Percentiles rank a stretch among this genome's conserved stretches.
These are phyloP conservation scores for Sinocyclocheilus rhinocerous DNA, from an alignment of 2,113 vertebrate species.

Conservation along the genomic window DNA sequence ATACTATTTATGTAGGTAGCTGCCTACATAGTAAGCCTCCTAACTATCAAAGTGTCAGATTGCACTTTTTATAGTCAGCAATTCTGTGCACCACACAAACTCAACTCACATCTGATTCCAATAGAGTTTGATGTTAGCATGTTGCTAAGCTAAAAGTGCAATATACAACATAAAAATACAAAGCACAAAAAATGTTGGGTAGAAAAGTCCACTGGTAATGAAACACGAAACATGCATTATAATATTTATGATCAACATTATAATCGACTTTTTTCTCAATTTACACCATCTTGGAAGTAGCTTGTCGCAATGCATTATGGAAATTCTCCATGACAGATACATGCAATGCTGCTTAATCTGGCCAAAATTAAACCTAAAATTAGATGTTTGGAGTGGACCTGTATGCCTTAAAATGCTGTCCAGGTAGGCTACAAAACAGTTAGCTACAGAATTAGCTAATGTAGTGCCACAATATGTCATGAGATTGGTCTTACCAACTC, in stretches of 20 bases:
- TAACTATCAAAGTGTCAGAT: not conserved
- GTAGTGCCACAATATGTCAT: not conserved
- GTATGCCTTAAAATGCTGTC: not conserved
- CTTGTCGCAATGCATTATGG: not conserved
- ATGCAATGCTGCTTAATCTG: not conserved
- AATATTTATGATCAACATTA: not conserved
- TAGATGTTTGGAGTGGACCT: not conserved
- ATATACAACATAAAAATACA: not conserved
- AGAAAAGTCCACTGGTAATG: not conserved
- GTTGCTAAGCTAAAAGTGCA: not conserved
- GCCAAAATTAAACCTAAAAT: not conserved
- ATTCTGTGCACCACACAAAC: not conserved
- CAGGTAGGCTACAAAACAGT: not conserved
- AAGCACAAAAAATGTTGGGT: not conserved
- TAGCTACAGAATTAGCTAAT: not conserved
- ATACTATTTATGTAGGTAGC: not conserved
- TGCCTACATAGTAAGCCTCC: not conserved
- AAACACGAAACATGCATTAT: not conserved
- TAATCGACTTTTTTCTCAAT: not conserved
- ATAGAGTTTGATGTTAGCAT: not conserved
- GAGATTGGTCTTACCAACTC: slow-evolving; percentile 65
- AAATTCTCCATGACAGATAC: not conserved
- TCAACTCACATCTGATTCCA: not conserved
- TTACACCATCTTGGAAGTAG: not conserved
- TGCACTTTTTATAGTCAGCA: not conserved